phyloP scores from a whole-genome alignment of 2,888 invertebrate species.

The Clivina fossor region DNA sequence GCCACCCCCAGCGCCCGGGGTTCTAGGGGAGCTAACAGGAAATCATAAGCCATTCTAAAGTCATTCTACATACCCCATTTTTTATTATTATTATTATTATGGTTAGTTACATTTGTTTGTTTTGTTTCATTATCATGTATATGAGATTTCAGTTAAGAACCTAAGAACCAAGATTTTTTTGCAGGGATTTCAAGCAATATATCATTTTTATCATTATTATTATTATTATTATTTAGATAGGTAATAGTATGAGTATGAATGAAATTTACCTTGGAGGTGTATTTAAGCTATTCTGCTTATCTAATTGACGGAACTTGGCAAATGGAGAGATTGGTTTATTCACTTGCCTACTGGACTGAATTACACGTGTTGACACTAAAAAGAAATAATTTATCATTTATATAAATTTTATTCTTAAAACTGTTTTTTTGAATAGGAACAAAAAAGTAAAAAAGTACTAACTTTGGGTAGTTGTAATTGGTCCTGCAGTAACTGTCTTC shows the following conservation, averaged over 20 bases:
- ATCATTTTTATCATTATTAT: too few relatives aligned
- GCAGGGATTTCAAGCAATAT: too few relatives aligned
- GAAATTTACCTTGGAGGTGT: constrained; percentile 74
- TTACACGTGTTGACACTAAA: constrained; percentile 25
- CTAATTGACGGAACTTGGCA: constrained; percentile 89
- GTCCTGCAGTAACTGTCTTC: constrained; percentile 46
- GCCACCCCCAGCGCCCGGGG: constrained; percentile 65
- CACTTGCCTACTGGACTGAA: constrained; percentile 55
- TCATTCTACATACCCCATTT: too few relatives aligned
- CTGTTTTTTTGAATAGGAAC: background rate
- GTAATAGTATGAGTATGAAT: background rate
- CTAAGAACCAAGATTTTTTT: too few relatives aligned
- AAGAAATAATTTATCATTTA: background rate
- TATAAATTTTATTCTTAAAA: background rate
- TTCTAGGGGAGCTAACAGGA: constrained; percentile 69
- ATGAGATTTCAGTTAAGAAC: too few relatives aligned
- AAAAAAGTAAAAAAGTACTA: constrained; percentile 5
- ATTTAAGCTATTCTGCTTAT: constrained; percentile 76
- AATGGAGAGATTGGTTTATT: constrained; percentile 81
- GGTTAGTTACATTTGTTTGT: too few relatives aligned
- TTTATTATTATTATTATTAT: too few relatives aligned
- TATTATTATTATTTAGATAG: too few relatives aligned
- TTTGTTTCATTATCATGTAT: too few relatives aligned
- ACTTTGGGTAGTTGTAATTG: constrained; percentile 46
- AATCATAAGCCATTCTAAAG: constrained; percentile 44